Evolutionary conservation across 2,797 vertebrate genomes (phyloP).

Genomic region (Macropodus opercularis): DNA sequence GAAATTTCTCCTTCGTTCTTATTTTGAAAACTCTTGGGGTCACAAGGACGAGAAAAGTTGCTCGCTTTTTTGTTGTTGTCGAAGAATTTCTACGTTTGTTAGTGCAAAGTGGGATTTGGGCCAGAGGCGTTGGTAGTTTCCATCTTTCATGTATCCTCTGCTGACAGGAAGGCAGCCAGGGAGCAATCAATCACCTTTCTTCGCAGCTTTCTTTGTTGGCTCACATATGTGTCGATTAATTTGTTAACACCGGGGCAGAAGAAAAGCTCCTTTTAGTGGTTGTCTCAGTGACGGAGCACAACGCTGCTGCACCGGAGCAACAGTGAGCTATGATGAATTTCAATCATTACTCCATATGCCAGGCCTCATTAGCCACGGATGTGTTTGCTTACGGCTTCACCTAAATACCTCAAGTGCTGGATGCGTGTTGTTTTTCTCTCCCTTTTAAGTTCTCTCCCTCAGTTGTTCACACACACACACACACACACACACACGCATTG

Average conservation of each 20-base stretch:
- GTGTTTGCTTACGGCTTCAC: slow-evolving; percentile 80
- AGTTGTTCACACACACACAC: slow-evolving; percentile 40
- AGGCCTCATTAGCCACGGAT: slow-evolving; percentile 80
- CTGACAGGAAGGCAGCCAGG: slow-evolving; percentile 72
- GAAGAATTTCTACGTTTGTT: slow-evolving; percentile 71
- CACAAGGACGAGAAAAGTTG: slow-evolving; percentile 63
- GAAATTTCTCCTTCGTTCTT: slow-evolving; percentile 24
- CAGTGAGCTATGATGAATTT: slow-evolving; percentile 75
- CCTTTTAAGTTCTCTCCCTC: slow-evolving; percentile 69
- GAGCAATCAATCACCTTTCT: slow-evolving; percentile 74
- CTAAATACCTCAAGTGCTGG: slow-evolving; percentile 75
- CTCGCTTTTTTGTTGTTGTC: slow-evolving; percentile 71
- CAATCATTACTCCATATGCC: slow-evolving; percentile 76
- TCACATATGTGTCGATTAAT: slow-evolving; percentile 63
- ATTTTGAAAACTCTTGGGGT: slow-evolving; percentile 71
- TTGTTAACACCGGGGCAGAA: slow-evolving; percentile 57
- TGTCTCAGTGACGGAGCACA: slow-evolving; percentile 62
- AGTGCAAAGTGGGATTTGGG: slow-evolving; percentile 75
- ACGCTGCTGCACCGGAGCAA: slow-evolving; percentile 55
- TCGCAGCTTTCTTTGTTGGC: slow-evolving; percentile 61
- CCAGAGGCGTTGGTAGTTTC: slow-evolving; percentile 67
- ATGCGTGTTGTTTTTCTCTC: slow-evolving; percentile 77
- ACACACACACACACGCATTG: slow-evolving; percentile 42
- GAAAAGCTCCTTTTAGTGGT: slow-evolving; percentile 38
- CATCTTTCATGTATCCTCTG: slow-evolving; percentile 80